Evolutionary conservation across 23 tunicate species (phyloP).

Genomic region (Diplosoma virens): DNA sequence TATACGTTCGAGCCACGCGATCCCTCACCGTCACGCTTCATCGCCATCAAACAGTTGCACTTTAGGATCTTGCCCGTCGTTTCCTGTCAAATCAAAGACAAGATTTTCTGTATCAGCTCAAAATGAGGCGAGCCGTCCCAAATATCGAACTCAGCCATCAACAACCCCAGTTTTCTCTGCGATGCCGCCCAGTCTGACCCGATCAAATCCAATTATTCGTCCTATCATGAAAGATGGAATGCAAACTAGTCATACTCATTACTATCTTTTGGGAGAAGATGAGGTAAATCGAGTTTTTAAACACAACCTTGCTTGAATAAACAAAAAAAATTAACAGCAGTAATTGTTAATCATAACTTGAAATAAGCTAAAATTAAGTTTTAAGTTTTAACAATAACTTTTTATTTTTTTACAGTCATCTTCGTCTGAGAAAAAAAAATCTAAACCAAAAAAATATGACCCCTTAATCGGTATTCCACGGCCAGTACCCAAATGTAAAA

Average conservation of each 20-base stretch:
- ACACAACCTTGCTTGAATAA: background rate
- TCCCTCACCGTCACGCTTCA: constrained; percentile 40
- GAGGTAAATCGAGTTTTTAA: constrained; percentile 28
- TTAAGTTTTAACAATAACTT: background rate
- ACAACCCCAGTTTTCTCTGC: constrained; percentile 77
- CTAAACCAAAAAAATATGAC: background rate
- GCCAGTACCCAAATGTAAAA: constrained; percentile 28
- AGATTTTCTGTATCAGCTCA: constrained; percentile 1
- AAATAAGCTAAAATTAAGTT: background rate
- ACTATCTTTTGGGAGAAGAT: constrained; percentile 67
- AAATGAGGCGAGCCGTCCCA: background rate
- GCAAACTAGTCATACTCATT: constrained; percentile 76
- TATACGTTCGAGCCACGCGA: constrained; percentile 20
- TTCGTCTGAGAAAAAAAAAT: background rate
- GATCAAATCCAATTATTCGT: constrained; percentile 61
- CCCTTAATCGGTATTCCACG: constrained; percentile 42
- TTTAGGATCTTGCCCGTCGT: background rate
- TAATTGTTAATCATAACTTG: background rate
- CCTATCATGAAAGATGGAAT: constrained; percentile 87
- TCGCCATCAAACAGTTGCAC: constrained; percentile 35
- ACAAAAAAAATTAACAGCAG: background rate
- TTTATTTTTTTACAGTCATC: background rate
- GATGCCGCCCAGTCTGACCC: constrained; percentile 49
- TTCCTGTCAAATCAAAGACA: background rate
- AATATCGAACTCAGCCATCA: constrained; percentile 36